Percentiles rank a stretch among this genome's conserved stretches.
phyloP scores from a whole-genome alignment of 1,140 invertebrate species.

The Drepana arcuata region DNA sequence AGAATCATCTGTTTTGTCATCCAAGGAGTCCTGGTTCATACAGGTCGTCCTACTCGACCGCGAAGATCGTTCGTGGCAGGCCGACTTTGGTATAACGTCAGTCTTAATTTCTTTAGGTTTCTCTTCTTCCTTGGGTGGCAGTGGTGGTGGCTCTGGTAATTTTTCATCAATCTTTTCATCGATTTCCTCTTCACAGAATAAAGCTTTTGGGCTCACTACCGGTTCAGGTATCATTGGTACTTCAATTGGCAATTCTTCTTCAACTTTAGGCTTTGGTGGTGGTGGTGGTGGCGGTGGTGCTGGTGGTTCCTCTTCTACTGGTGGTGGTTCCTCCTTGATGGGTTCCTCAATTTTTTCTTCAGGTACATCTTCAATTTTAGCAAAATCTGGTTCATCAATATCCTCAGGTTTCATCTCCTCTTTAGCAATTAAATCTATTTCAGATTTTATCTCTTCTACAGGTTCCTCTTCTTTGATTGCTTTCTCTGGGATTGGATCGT shows the following conservation, averaged over 20 bases:
- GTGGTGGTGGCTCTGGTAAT: conserved; percentile 14
- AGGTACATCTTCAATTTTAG: conserved; percentile 34
- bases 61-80: conserved; percentile 55
- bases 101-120: conserved; percentile 22
- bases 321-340: conserved; percentile 14
- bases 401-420: conserved; percentile 56
- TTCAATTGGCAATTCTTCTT: conserved; percentile 16
- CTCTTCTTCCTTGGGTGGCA: conserved; percentile 28
- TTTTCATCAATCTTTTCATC: conserved; percentile 23
- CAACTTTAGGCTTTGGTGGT: conserved; percentile 5
- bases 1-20: conserved; percentile 63
- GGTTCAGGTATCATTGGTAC: conserved; percentile 12
- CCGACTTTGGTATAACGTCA: conserved; percentile 38
- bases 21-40: conserved; percentile 47
- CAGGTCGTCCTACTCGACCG: conserved; percentile 54
- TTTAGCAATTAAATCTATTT: conserved; percentile 53
- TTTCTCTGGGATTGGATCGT: conserved; percentile 17
- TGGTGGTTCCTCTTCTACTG: conserved; percentile 9
- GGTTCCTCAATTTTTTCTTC: conserved; percentile 21
- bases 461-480: conserved; percentile 5
- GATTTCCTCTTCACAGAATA: conserved; percentile 24
- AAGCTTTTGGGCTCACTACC: conserved; percentile 3
- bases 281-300: too few species aligned
- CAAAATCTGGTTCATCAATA: conserved; percentile 53
- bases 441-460: conserved; percentile 33